A percentile compares a stretch with the other conserved stretches of the same genome.
These are phyloP conservation scores for Alcis repandata DNA, from an alignment of 2,888 invertebrate species.

Conservation along the genomic window DNA sequence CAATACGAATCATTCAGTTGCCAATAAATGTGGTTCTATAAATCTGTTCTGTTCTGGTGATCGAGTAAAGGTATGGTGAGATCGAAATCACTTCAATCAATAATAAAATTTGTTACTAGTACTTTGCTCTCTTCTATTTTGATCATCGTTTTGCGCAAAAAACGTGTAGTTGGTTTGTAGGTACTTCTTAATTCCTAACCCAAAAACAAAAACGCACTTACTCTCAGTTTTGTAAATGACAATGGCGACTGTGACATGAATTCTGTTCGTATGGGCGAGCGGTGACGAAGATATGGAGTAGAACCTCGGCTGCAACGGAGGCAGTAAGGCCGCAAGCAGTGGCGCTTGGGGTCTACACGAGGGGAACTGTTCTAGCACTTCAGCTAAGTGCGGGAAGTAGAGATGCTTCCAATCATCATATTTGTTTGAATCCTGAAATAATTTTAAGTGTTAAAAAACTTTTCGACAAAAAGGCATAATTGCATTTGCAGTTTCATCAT, in stretches of 20 bases:
- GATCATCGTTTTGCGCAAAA: too few relatives aligned
- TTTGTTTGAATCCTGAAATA: constrained; percentile 91
- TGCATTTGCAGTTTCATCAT: too few relatives aligned
- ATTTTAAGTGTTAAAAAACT: background rate
- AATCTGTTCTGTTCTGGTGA: too few relatives aligned
- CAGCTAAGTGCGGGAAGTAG: constrained; percentile 93
- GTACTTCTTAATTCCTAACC: background rate
- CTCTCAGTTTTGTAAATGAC: constrained; percentile 94
- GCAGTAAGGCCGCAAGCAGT: constrained; percentile 92
- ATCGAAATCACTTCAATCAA: too few relatives aligned
- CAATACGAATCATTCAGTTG: too few relatives aligned
- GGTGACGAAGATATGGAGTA: constrained; percentile 98
- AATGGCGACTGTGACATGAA: constrained; percentile 96
- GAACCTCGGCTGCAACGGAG: constrained; percentile 95
- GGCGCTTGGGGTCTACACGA: constrained; percentile 94
- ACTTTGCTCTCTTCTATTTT: too few relatives aligned
- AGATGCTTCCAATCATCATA: constrained; percentile 98
- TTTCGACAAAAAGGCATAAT: too few relatives aligned
- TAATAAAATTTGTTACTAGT: too few relatives aligned
- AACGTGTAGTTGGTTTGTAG: background rate
- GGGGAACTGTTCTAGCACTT: constrained; percentile 94
- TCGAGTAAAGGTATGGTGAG: too few relatives aligned
- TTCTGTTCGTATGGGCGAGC: constrained; percentile 89
- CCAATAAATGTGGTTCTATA: background rate
- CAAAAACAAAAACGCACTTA: constrained; percentile 62